Percentiles rank a stretch among this genome's conserved stretches.
These are phyloP conservation scores for Mirounga angustirostris DNA, from an alignment of 2,113 vertebrate genomes.

Conservation along the genomic window DNA sequence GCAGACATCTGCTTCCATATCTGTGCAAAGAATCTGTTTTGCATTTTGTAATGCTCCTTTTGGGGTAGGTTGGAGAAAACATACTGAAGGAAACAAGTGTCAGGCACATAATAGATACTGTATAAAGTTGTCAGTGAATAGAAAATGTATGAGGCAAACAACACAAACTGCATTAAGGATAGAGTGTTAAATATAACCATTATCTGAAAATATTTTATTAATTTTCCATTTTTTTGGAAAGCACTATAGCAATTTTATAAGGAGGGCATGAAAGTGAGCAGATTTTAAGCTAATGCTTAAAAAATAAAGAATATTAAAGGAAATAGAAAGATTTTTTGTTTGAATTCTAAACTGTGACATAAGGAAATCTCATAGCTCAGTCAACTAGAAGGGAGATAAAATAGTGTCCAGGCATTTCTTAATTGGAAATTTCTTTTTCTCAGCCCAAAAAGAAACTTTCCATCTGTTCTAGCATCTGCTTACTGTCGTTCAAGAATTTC, in stretches of 20 bases:
- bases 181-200: conserved; percentile 21
- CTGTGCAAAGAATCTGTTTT: background rate
- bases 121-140: background rate
- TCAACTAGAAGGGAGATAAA: conserved; percentile 78
- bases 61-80: background rate
- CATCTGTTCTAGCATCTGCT: conserved; percentile 88
- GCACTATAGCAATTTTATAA: conserved; percentile 36
- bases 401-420: conserved; percentile 85
- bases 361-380: conserved; percentile 80
- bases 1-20: background rate
- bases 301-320: conserved; percentile 26
- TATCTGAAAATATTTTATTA: conserved; percentile 8
- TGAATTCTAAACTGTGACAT: conserved; percentile 73
- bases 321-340: conserved; percentile 17
- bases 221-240: conserved; percentile 30
- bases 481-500: conserved; percentile 83
- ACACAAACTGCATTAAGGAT: background rate
- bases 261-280: conserved; percentile 18
- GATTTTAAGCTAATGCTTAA: conserved; percentile 51
- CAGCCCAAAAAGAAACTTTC: conserved; percentile 84
- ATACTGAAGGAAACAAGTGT: background rate
- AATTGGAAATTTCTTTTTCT: conserved; percentile 84
- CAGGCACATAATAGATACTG: background rate
- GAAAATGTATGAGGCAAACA: conserved; percentile 10
- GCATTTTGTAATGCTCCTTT: background rate